phyloP scores from a whole-genome alignment of 1,140 invertebrate species.

The Scaptomyza pallida region DNA sequence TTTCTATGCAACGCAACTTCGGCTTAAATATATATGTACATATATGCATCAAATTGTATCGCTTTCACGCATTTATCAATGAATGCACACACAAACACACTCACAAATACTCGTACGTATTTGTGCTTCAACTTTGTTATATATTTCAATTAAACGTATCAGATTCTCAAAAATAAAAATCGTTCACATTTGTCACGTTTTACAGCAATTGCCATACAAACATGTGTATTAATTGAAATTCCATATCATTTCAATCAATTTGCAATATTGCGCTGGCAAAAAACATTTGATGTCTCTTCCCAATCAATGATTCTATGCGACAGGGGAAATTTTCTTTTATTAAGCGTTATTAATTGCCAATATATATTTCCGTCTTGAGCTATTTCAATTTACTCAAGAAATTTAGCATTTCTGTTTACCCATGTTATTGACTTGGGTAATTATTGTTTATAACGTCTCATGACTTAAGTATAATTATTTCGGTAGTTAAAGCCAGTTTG shows the following conservation, averaged over 20 bases:
- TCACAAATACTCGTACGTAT: no score
- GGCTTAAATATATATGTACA: slow-evolving; percentile 28
- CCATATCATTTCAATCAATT: slow-evolving; percentile 21
- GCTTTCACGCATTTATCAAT: slow-evolving; percentile 66
- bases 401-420: no score
- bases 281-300: no score
- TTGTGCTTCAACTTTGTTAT: slow-evolving; percentile 26
- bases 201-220: slow-evolving; percentile 9
- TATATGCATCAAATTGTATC: slow-evolving; percentile 63
- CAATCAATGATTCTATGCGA: not conserved
- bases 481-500: no score
- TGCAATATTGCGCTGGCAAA: slow-evolving; percentile 6
- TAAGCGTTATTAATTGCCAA: no score
- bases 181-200: slow-evolving; percentile 36
- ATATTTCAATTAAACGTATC: slow-evolving; percentile 41
- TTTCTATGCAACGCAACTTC: slow-evolving; percentile 42
- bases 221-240: slow-evolving; percentile 30
- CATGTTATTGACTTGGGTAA: no score
- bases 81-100: not conserved
- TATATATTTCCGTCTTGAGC: no score
- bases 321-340: no score
- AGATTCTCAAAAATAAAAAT: slow-evolving; percentile 28
- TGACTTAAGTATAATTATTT: no score
- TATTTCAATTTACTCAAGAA: no score
- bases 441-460: no score